These are phyloP conservation scores for Mylabris sibirica DNA, from an alignment of 2,888 invertebrate species.

Conservation along the genomic window DNA sequence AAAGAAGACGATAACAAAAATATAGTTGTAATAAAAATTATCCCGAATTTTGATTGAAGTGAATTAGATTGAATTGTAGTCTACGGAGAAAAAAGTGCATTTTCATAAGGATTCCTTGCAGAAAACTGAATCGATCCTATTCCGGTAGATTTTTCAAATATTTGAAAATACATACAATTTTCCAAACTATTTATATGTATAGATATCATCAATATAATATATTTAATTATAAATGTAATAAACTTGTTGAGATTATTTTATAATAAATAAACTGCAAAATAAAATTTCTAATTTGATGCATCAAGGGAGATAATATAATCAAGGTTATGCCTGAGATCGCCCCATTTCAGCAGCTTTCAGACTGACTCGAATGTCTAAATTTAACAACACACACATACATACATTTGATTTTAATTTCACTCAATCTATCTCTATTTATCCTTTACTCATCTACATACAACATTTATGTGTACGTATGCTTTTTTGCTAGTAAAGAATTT, in stretches of 20 bases:
- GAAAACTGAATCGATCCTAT: background rate
- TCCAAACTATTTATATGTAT: too few relatives aligned
- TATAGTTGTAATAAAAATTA: too few relatives aligned
- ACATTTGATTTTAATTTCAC: constrained; percentile 10
- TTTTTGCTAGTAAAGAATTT: background rate
- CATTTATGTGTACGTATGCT: background rate
- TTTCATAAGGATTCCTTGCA: background rate
- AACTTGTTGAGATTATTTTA: background rate
- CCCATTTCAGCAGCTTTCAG: constrained; percentile 9
- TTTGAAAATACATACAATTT: background rate
- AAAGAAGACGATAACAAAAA: background rate
- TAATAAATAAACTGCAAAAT: background rate
- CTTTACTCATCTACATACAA: background rate
- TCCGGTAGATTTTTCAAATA: too few relatives aligned
- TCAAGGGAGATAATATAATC: background rate
- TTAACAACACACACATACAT: background rate
- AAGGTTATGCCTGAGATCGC: constrained; percentile 7
- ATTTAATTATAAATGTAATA: background rate
- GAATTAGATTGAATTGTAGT: too few relatives aligned
- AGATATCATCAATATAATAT: background rate
- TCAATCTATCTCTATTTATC: constrained; percentile 2
- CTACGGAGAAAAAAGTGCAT: too few relatives aligned
- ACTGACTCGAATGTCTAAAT: constrained; percentile 3
- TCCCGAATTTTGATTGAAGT: background rate
- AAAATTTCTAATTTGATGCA: constrained; percentile 6